These are phyloP conservation scores for Rousettus madagascariensis DNA, from an alignment of 2,797 vertebrate genomes.

Conservation along the genomic window DNA sequence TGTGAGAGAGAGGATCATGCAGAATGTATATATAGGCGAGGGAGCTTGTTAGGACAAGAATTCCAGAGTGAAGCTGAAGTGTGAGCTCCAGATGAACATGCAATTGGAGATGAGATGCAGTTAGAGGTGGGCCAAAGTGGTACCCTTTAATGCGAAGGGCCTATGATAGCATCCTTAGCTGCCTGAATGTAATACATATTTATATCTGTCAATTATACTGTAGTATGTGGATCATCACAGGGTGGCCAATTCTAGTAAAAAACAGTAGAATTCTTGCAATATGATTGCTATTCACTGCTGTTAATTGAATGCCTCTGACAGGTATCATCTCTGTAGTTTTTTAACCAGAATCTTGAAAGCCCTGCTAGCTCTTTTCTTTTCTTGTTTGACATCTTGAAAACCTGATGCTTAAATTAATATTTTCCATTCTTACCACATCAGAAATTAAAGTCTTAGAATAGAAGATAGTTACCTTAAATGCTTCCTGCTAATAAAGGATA, in stretches of 20 bases:
- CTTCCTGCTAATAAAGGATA: neutral
- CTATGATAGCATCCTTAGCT: neutral
- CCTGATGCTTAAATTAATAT: neutral
- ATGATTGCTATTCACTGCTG: neutral
- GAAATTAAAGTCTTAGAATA: neutral
- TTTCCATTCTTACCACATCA: neutral
- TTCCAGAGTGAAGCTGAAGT: neutral
- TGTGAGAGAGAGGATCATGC: neutral
- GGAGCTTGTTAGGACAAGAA: neutral
- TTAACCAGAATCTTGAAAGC: neutral
- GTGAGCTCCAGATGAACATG: neutral
- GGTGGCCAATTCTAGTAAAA: neutral
- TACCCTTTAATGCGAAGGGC: neutral
- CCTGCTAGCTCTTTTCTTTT: neutral
- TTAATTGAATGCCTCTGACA: neutral
- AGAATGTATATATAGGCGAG: neutral
- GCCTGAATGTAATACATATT: neutral
- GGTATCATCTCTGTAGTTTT: neutral
- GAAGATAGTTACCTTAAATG: neutral
- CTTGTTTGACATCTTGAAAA: neutral
- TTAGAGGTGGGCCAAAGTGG: neutral
- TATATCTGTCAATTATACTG: neutral
- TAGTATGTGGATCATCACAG: neutral
- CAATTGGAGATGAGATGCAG: neutral
- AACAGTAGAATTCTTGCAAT: neutral